phyloP scores from a whole-genome alignment of 2,113 vertebrate species.

The Argyrosomus japonicus region DNA sequence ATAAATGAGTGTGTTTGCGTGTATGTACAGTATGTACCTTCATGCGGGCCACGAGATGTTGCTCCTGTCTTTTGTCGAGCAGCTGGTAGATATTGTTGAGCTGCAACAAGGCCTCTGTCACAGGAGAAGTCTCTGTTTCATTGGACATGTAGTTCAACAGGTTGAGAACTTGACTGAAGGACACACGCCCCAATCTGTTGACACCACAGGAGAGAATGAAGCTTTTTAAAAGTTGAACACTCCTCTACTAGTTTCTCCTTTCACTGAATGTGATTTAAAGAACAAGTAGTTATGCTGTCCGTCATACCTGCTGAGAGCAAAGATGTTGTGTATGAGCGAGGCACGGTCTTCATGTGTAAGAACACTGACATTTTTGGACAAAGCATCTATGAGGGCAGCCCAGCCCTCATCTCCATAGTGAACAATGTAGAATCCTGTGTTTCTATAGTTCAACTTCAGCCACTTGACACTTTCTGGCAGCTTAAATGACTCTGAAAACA shows the following conservation, averaged over 20 bases:
- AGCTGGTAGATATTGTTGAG: slow-evolving; percentile 85
- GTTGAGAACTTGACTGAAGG: slow-evolving; percentile 86
- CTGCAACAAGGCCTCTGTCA: slow-evolving; percentile 89
- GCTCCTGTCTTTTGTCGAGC: slow-evolving; percentile 88
- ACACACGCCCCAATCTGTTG: slow-evolving; percentile 87
- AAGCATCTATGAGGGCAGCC: slow-evolving; percentile 81
- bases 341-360: slow-evolving; percentile 90
- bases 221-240: neutral
- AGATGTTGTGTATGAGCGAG: slow-evolving; percentile 92
- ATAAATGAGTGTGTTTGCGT: neutral
- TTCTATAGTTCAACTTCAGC: slow-evolving; percentile 93
- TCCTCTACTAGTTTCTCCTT: neutral
- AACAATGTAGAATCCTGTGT: slow-evolving; percentile 93
- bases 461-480: slow-evolving; percentile 87
- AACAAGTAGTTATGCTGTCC: neutral
- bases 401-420: slow-evolving; percentile 88
- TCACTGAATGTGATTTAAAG: slow-evolving; percentile 1
- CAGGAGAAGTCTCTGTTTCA: slow-evolving; percentile 87
- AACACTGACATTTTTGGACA: slow-evolving; percentile 82
- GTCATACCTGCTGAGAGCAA: slow-evolving; percentile 90
- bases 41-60: slow-evolving; percentile 79
- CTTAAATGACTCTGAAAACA: slow-evolving; percentile 84
- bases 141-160: slow-evolving; percentile 86
- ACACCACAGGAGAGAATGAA: slow-evolving; percentile 21
- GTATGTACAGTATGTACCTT: slow-evolving; percentile 77